A percentile compares a stretch with the other conserved stretches of the same genome.
These are phyloP conservation scores for Sporophila hypoxantha DNA, from an alignment of 2,113 vertebrate genomes.

Conservation along the genomic window DNA sequence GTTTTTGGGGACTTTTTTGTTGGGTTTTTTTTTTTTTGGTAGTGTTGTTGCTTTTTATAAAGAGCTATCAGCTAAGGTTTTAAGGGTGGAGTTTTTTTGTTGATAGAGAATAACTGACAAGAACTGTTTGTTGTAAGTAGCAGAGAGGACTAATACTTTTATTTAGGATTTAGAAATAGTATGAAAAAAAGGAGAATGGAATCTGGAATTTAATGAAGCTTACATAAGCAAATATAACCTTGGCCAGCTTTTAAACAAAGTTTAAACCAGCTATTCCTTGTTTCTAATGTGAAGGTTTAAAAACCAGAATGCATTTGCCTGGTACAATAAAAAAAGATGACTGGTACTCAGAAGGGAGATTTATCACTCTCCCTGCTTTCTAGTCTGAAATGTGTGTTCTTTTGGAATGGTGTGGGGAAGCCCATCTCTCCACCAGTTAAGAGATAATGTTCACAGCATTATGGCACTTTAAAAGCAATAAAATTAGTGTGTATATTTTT, in stretches of 20 bases:
- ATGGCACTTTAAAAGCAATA: background rate
- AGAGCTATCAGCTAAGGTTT: slow-evolving; percentile 55
- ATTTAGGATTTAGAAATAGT: slow-evolving; percentile 61
- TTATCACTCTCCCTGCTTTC: background rate
- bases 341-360: background rate
- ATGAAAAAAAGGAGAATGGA: slow-evolving; percentile 50
- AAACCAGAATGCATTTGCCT: background rate
- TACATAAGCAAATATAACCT: slow-evolving; percentile 57
- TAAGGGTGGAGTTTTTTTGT: background rate
- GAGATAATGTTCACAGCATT: background rate
- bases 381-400: background rate
- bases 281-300: slow-evolving; percentile 54
- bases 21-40: background rate
- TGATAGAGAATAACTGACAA: slow-evolving; percentile 33
- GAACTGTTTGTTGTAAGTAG: slow-evolving; percentile 39
- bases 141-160: slow-evolving; percentile 58
- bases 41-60: slow-evolving; percentile 12
- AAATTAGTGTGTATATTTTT: background rate
- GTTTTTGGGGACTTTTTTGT: background rate
- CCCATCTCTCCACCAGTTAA: background rate
- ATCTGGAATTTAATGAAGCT: slow-evolving; percentile 62
- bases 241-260: slow-evolving; percentile 36
- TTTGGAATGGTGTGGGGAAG: background rate
- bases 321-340: background rate
- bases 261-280: slow-evolving; percentile 27